Base-by-base conservation (phyloP, 1,140 invertebrate genomes). In the Diabrotica undecimpunctata region DNA sequence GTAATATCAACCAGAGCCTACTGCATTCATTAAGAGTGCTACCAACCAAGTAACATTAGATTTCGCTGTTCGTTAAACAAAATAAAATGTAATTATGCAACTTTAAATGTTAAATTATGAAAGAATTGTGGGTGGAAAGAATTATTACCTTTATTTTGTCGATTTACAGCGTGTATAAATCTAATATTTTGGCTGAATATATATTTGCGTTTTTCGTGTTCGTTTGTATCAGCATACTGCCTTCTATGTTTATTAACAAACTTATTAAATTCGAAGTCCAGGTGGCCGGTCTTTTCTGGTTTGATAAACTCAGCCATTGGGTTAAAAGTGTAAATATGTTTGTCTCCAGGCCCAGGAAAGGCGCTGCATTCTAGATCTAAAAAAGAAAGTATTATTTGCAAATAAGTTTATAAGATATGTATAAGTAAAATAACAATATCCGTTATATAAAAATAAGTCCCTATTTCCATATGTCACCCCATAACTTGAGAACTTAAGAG, bases 221-320 rank as follows among this genome's bases (percentile, higher is more conserved):
- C 93, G 10, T 83, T 74, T 5, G 85, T 76, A 70, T 77, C 79
- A 0, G 73, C 69, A 77, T 97, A 97, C 5, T 82, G 69, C 72
- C 88, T 91, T 5, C 84, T 81, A 74, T 98, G 94, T 55, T 84
- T 86, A 0, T 72, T 81, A 71, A 88, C 88, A 76, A 96, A 98
- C 51, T 85, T 79, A 38, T 89, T 79, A 79, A 97, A 98, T 74
- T 89, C 87, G 55, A 83, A 79, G 50, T 93, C 81, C 2, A 96
- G 81, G 78, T 97, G 95, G 0, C 79, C 73, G 52, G 91, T 87
- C 41, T 85, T 78, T 69, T 84, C 81, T 10, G 82, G 84, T 73
- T 90, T 85, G 46, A 97, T 83, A 73, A 94, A 97, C 82, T 98
- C 95, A 54, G 84, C 86, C 88, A 98, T 96, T 5, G 96, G 96